Evolutionary conservation across 2,888 invertebrate species (phyloP), one percentile per base, ranked within the genome.

Genomic region (Chorisops tibialis): DNA sequence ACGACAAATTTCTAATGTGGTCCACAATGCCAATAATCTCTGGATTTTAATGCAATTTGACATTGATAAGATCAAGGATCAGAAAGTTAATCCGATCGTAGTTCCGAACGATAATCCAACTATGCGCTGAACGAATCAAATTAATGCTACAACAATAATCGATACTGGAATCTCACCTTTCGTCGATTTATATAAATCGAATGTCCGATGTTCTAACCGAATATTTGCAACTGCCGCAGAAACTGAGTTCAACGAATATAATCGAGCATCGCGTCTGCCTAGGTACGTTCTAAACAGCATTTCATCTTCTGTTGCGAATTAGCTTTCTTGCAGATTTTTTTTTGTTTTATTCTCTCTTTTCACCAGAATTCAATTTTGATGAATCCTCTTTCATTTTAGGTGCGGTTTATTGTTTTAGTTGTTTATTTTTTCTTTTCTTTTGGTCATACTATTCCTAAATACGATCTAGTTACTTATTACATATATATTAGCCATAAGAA

Each of bases 31-130:
- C 0, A 78, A 79, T 62, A 65, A 76, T 0, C 64, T 79, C n/a
- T 78, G 79, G 79, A 75, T 76, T 48, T 67, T 70, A 4, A 74
- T 74, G 52, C 76, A 78, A 63, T 62, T 78, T 48, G 78, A 78
- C 65, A 68, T 74, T 63, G 77, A 79, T 56, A 75, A 72, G 62
- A 71, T 70, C 21, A 72, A 73, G 5, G 74, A 75, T 64, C 71
- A 70, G 16, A 68, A 67, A n/a, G 72, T 75, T 51, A 72, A 71
- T 39, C 69, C 72, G 0, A 68, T 70, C 9, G 68, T 70, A 12
- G 65, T 75, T 2, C 58, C 63, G 16, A 50, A 35, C 3, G 71
- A 71, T 24, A 66, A 72, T 1, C 70, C 72, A 37, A 58, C 66
- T n/a, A 0, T 68, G 69, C 21, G 63, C 69, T 52, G 69, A 70